These are phyloP conservation scores for Tryphoninae sp. DNA, from an alignment of 2,888 invertebrate species.

Conservation along the genomic window DNA sequence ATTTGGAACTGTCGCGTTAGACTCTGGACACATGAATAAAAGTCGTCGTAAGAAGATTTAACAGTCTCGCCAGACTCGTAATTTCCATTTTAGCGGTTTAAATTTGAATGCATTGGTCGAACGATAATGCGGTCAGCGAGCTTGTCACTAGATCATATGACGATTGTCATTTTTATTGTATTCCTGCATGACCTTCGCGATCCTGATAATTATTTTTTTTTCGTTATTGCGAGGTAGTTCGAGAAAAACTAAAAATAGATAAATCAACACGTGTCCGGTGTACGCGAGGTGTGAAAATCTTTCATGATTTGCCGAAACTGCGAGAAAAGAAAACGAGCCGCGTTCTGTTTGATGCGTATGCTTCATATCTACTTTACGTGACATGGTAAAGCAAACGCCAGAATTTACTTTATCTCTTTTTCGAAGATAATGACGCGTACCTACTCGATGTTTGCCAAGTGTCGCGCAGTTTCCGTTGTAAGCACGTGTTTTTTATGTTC, in stretches of 20 bases:
- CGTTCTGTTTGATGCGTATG: background rate
- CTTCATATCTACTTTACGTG: background rate
- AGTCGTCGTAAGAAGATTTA: too few species aligned
- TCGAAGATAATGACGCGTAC: slow-evolving; percentile 4
- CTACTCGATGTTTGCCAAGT: background rate
- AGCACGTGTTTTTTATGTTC: background rate
- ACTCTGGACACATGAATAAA: background rate
- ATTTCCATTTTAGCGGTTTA: background rate
- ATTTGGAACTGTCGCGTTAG: background rate
- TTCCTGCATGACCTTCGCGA: background rate
- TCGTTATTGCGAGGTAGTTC: background rate
- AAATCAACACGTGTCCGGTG: too few species aligned
- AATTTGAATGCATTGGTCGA: background rate
- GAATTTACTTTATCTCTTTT: slow-evolving; percentile 21
- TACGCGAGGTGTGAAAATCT: background rate
- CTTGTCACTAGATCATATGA: background rate
- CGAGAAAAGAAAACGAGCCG: background rate
- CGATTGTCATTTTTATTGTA: background rate
- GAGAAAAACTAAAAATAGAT: background rate
- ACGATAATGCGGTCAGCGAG: background rate
- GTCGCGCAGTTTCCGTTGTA: background rate
- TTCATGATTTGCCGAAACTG: background rate
- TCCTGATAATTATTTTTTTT: background rate
- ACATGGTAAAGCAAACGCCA: slow-evolving; percentile 3
- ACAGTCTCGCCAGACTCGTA: too few species aligned